A percentile compares a stretch with the other conserved stretches of the same genome.
These are phyloP conservation scores for Xenops minutus DNA, from an alignment of 2,797 vertebrate species.

Conservation along the genomic window DNA sequence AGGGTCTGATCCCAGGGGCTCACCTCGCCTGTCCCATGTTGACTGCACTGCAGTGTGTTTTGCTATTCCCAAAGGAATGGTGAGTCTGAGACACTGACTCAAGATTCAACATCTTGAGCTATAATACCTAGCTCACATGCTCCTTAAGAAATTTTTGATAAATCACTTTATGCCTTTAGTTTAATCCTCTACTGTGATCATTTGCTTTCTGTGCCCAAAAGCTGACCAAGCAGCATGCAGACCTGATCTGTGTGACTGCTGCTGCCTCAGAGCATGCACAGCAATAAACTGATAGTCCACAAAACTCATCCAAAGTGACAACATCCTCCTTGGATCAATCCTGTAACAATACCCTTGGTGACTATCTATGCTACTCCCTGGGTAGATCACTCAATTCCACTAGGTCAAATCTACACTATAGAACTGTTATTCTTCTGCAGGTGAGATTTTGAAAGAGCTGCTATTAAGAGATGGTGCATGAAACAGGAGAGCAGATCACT, in stretches of 20 bases:
- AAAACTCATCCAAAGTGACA: background rate
- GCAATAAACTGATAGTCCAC: background rate
- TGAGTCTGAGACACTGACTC: background rate
- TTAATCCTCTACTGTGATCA: background rate
- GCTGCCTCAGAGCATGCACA: background rate
- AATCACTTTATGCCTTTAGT: background rate
- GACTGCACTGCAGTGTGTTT: background rate
- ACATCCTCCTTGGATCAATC: background rate
- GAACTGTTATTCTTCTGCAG: background rate
- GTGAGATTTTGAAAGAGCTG: background rate
- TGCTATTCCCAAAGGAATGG: background rate
- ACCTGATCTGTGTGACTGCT: background rate
- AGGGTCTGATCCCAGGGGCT: rapidly evolving
- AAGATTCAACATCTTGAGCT: background rate
- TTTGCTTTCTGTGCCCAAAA: background rate
- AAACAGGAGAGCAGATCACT: background rate
- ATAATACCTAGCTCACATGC: background rate
- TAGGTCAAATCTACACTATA: background rate
- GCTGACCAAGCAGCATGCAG: background rate
- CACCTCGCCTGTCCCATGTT: background rate
- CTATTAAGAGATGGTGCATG: background rate
- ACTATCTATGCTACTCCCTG: background rate
- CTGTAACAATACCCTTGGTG: background rate
- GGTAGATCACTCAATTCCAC: background rate
- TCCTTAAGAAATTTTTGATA: background rate